Evolutionary conservation across 2,888 invertebrate genomes (phyloP).

Genomic region (Erebia aethiops): DNA sequence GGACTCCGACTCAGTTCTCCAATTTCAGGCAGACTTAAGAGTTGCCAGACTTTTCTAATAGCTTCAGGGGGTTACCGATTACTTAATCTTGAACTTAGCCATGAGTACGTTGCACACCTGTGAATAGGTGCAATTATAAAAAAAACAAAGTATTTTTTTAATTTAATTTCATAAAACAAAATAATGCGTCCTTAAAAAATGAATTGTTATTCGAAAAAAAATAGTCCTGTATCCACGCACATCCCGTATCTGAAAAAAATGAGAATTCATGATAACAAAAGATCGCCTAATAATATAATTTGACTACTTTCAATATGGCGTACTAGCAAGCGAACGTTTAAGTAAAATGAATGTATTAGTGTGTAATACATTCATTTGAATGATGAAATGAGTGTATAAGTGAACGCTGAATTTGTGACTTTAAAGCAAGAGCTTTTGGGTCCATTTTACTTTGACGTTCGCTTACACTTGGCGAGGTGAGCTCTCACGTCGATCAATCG

Average conservation of each 20-base stretch:
- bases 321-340: too few species aligned
- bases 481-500: too few species aligned
- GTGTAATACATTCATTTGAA: too few species aligned
- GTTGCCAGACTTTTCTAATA: slow-evolving; percentile 38
- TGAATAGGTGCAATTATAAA: neutral
- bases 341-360: too few species aligned
- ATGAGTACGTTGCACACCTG: neutral
- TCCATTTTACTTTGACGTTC: too few species aligned
- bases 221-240: slow-evolving; percentile 21
- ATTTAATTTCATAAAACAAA: neutral
- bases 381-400: too few species aligned
- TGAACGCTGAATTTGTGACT: too few species aligned
- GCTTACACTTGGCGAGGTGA: too few species aligned
- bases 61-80: slow-evolving; percentile 30
- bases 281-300: too few species aligned
- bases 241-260: slow-evolving; percentile 40
- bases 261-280: neutral
- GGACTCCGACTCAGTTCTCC: slow-evolving; percentile 26
- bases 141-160: neutral
- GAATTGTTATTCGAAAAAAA: neutral
- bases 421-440: too few species aligned
- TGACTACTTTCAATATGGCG: too few species aligned
- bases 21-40: slow-evolving; percentile 32
- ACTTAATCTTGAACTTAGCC: slow-evolving; percentile 7
- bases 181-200: neutral